These are phyloP conservation scores for Oenanthe melanoleuca DNA, from an alignment of 2,113 vertebrate species.

Conservation along the genomic window DNA sequence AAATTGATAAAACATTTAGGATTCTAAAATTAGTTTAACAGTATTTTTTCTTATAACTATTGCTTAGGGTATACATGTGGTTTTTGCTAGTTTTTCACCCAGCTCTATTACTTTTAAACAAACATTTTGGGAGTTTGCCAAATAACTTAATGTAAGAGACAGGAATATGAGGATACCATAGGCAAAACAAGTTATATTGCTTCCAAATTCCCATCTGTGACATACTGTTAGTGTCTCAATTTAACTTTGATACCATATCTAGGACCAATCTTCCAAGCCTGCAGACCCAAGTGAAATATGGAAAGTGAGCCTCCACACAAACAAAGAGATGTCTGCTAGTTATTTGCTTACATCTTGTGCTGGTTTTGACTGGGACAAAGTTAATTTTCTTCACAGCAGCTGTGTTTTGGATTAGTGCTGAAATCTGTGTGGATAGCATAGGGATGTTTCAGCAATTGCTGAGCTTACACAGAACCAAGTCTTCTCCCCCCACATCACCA, in stretches of 20 bases:
- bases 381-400: neutral
- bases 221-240: neutral
- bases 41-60: neutral
- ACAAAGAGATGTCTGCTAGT: neutral
- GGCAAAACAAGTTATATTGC: neutral
- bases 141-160: neutral
- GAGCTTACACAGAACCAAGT: no score
- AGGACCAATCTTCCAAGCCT: neutral
- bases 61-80: neutral
- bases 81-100: neutral
- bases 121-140: neutral
- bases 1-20: neutral
- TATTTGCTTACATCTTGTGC: neutral
- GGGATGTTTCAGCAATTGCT: neutral
- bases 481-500: neutral
- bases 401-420: neutral
- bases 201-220: neutral
- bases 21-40: neutral
- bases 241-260: neutral
- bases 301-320: neutral
- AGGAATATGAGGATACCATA: neutral
- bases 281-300: neutral
- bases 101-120: neutral
- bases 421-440: neutral
- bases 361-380: neutral